Percentiles rank a stretch among this genome's conserved stretches.
These are phyloP conservation scores for Lucinisca nassula DNA, from an alignment of 2,888 invertebrate species.

Conservation along the genomic window DNA sequence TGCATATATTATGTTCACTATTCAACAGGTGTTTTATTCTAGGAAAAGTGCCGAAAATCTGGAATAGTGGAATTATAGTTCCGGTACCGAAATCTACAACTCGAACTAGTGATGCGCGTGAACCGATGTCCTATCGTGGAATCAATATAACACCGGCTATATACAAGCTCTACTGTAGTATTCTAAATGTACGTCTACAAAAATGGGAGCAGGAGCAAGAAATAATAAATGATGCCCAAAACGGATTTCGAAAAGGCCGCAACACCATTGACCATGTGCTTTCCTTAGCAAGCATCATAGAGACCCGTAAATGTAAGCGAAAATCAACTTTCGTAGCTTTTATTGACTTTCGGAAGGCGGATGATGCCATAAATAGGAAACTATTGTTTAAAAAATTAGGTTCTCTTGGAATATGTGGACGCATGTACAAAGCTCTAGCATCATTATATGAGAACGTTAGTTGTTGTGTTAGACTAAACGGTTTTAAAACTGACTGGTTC, in stretches of 20 bases:
- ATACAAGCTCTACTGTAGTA: slow-evolving; percentile 32
- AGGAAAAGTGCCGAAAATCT: neutral
- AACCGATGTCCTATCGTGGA: slow-evolving; percentile 18
- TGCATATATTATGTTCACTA: neutral
- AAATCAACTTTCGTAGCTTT: neutral
- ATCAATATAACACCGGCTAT: slow-evolving; percentile 25
- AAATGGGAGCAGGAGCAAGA: slow-evolving; percentile 11
- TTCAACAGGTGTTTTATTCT: neutral
- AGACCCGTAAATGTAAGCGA: neutral
- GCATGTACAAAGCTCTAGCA: neutral
- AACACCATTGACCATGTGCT: slow-evolving; percentile 31
- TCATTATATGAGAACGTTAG: slow-evolving; percentile 8
- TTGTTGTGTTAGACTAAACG: slow-evolving; percentile 14
- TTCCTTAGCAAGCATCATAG: neutral
- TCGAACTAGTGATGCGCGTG: slow-evolving; percentile 11
- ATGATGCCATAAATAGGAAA: neutral
- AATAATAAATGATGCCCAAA: slow-evolving; percentile 21
- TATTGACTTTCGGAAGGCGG: neutral
- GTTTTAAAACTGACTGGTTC: slow-evolving; percentile 7
- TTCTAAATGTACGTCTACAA: slow-evolving; percentile 14
- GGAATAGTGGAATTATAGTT: neutral
- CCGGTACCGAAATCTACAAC: neutral
- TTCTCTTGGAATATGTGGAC: neutral
- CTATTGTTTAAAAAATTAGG: neutral
- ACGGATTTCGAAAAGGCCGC: slow-evolving; percentile 34